Conservation (phyloP, 1,140 invertebrate species). For the Zaprionus inermis region DNA sequence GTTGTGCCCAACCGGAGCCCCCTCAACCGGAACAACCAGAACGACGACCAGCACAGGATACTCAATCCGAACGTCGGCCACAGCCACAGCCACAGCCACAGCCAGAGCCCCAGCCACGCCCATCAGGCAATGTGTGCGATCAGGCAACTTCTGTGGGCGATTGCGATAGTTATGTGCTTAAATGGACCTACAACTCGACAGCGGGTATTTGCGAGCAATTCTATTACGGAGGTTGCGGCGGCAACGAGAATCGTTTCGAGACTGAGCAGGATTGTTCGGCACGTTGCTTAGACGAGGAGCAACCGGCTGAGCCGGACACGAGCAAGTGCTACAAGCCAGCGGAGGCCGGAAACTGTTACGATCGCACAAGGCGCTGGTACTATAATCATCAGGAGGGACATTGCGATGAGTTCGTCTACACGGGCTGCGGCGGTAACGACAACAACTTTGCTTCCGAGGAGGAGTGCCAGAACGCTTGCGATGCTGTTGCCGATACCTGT, state of each 20-base stretch:
- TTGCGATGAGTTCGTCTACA: conserved; percentile 93
- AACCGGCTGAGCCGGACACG: conserved; percentile 38
- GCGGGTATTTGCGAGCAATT: conserved; percentile 89
- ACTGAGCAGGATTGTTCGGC: conserved; percentile 89
- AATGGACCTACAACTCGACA: conserved; percentile 93
- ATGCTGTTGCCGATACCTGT: conserved; percentile 89
- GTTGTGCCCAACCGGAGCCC: conserved; percentile 84
- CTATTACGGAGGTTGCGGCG: conserved; percentile 92
- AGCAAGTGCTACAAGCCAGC: conserved; percentile 87
- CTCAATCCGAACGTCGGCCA: conserved; percentile 27
- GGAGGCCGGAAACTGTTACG: conserved; percentile 89
- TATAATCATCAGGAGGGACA: conserved; percentile 91
- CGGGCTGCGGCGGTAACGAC: conserved; percentile 93
- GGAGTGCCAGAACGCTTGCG: conserved; percentile 92
- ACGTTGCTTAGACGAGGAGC: conserved; percentile 86
- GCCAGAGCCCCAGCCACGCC: conserved; percentile 29
- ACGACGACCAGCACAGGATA: conserved; percentile 21
- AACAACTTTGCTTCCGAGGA: conserved; percentile 92
- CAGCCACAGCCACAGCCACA: conserved; percentile 22
- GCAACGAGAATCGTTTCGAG: conserved; percentile 92
- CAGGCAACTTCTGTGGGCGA: conserved; percentile 90
- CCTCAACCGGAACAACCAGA: conserved; percentile 31
- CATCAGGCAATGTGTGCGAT: conserved; percentile 85
- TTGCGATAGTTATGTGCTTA: conserved; percentile 90
- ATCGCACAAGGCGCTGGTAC: conserved; percentile 88